Evolutionary conservation across 1,140 invertebrate species (phyloP), one percentile per base, ranked within the genome.

Genomic region (Physella acuta): DNA sequence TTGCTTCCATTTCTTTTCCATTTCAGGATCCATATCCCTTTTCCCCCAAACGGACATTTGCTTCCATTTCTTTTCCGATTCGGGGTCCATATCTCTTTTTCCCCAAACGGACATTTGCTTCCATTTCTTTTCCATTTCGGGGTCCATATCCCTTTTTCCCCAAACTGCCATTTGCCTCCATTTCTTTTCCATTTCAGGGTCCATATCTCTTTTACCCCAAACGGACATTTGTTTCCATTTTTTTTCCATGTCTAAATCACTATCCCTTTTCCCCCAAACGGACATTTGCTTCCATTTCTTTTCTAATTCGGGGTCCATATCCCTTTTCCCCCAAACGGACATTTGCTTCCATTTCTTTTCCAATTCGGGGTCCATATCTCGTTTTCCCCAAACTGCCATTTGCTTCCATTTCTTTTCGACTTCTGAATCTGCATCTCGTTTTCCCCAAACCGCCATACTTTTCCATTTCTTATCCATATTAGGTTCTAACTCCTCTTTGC

Each of bases 311-410:
- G n/a, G n/a, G n/a, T 44, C 60, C 16, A 39, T 37, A 14, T 62
- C 60, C 11, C 60, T 4, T 28, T 65, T 65, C 20, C 39, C 62
- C 39, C 62, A 65, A 14, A 65, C 39, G n/a, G 62, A 51, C 62
- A 65, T 65, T 52, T 65, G n/a, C 53, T 65, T 65, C 49, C 49
- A 65, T 28, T 52, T 65, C 20, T 51, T 65, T n/a, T 65, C 49
- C 20, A 31, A 28, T 3, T 30, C 44, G 39, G 44, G 37, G 3
- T 52, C 62, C 3, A 17, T 31, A 5, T 56, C 64, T 56, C 56
- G 20, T 17, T 33, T 58, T n/a, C 56, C 31, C 56, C 56, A 58
- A 1, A 34, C 30, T 3, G 30, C 17, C 56, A 58, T 58, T 1
- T 34, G 1, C 17, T 58, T 58, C 56, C 56, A 34, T n/a, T 58